Evolutionary conservation across 2,797 vertebrate species (phyloP).

Genomic region (Lemur catta): DNA sequence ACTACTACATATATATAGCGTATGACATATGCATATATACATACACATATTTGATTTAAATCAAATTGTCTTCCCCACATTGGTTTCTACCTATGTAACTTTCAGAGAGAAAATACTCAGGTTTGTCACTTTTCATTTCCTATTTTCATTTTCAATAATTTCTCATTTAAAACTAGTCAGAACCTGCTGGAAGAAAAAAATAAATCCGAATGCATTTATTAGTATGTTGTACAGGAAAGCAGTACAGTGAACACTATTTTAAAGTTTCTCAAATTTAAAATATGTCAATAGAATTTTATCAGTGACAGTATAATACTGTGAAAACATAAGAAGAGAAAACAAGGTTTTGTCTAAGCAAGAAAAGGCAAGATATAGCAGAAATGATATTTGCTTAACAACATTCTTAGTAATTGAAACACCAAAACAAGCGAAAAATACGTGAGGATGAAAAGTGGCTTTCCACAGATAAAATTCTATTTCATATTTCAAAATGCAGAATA

Average conservation of each 20-base stretch:
- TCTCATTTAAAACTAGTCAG: constrained; percentile 51
- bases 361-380: constrained; percentile 31
- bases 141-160: constrained; percentile 56
- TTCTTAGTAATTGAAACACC: constrained; percentile 5
- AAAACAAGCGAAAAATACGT: constrained; percentile 31
- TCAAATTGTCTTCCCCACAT: neutral
- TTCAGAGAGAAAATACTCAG: constrained; percentile 21
- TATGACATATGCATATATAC: neutral
- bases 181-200: neutral
- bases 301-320: neutral
- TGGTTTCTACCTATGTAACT: neutral
- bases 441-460: neutral
- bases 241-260: neutral
- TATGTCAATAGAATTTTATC: constrained; percentile 32
- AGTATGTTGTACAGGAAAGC: neutral
- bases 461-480: neutral
- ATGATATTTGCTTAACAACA: neutral
- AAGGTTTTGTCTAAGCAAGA: constrained; percentile 38
- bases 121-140: neutral
- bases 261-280: constrained; percentile 55
- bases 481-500: neutral
- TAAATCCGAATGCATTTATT: constrained; percentile 55
- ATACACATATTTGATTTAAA: neutral
- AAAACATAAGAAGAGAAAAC: neutral
- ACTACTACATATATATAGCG: neutral